phyloP scores from a whole-genome alignment of 2,797 vertebrate genomes.

The Phaenicophaeus curvirostris region DNA sequence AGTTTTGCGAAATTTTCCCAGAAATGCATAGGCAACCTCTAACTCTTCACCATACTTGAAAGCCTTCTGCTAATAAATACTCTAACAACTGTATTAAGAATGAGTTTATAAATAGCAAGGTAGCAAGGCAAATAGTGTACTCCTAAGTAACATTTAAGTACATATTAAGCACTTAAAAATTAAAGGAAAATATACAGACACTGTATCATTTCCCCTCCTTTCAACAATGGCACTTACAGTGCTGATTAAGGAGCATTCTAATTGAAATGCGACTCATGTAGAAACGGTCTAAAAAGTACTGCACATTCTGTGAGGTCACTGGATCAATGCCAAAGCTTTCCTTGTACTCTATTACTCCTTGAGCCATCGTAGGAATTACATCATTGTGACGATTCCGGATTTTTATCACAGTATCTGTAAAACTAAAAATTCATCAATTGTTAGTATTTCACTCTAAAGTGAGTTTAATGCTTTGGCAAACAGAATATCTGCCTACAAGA shows the following conservation, averaged over 20 bases:
- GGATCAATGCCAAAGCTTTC: constrained; percentile 93
- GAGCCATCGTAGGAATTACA: constrained; percentile 97
- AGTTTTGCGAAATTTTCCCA: not conserved
- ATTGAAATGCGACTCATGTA: constrained; percentile 99
- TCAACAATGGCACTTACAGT: constrained; percentile 84
- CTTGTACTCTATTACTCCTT: constrained; percentile 96
- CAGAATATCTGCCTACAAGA: not conserved
- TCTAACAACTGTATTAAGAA: not conserved
- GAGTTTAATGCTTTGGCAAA: not conserved
- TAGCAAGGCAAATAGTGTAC: not conserved
- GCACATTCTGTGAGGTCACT: constrained; percentile 94
- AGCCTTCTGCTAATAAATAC: not conserved
- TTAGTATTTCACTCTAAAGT: constrained; percentile 29
- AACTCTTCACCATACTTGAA: constrained; percentile 13
- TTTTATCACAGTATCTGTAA: constrained; percentile 94
- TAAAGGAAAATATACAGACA: not conserved
- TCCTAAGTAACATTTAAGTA: not conserved
- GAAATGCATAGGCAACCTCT: not conserved
- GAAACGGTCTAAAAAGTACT: constrained; percentile 98
- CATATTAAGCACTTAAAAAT: not conserved
- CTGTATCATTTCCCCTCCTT: not conserved
- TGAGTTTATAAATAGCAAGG: not conserved
- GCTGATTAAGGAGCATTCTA: constrained; percentile 98
- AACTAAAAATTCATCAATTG: constrained; percentile 78
- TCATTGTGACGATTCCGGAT: constrained; percentile 97